Conservation (phyloP, 35 echinoderm and acorn worm species). For the Chiridota heheva region DNA sequence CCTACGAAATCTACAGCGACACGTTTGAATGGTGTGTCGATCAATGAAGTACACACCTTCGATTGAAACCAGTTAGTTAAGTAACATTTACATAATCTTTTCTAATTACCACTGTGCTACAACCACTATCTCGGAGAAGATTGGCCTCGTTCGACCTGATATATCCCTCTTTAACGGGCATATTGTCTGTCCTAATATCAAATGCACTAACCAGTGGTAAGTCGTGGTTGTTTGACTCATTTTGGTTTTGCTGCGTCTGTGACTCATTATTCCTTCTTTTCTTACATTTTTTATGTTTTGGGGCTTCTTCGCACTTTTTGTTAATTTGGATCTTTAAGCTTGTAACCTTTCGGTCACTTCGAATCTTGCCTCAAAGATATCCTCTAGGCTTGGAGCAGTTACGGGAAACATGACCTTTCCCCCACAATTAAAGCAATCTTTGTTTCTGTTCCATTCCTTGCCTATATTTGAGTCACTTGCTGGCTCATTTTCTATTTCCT, state of each 20-base stretch:
- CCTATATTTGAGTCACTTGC: slow-evolving; percentile 13
- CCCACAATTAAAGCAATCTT: slow-evolving; percentile 5
- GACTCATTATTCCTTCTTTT: slow-evolving; percentile 35
- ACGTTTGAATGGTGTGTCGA: slow-evolving; percentile 40
- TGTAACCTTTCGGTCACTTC: too few relatives aligned
- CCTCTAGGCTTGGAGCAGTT: neutral
- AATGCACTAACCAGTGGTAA: slow-evolving; percentile 30
- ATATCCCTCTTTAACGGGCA: slow-evolving; percentile 47
- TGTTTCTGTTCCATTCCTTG: neutral
- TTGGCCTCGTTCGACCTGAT: neutral
- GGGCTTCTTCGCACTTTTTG: too few relatives aligned
- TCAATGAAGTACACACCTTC: slow-evolving; percentile 40
- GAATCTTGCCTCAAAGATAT: too few relatives aligned
- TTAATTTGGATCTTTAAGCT: too few relatives aligned
- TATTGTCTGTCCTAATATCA: slow-evolving; percentile 26
- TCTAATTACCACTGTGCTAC: slow-evolving; percentile 41
- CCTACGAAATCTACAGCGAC: slow-evolving; percentile 19
- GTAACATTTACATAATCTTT: neutral
- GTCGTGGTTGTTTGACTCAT: neutral
- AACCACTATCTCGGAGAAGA: slow-evolving; percentile 59
- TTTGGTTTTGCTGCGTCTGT: slow-evolving; percentile 8
- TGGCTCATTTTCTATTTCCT: slow-evolving; percentile 7
- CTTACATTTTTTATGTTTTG: too few relatives aligned
- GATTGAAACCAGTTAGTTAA: slow-evolving; percentile 25
- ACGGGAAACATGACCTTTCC: neutral